A percentile compares a stretch with the other conserved stretches of the same genome.
Conservation (phyloP, 2,113 vertebrate species). For the Chrysemys picta region DNA sequence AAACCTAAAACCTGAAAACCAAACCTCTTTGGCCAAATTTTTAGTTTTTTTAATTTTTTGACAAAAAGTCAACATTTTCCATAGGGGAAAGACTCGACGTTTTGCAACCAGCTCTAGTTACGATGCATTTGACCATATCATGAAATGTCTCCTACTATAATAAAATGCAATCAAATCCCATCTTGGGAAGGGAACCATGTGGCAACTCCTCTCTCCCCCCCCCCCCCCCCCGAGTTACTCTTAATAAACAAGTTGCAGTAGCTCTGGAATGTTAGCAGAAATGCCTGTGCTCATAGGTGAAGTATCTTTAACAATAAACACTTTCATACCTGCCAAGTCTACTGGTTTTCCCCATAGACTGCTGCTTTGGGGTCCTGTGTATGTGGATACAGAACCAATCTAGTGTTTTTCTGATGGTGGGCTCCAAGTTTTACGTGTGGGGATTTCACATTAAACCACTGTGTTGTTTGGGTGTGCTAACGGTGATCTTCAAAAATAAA, state of each 20-base stretch:
- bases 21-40: background rate
- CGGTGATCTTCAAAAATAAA: background rate
- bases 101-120: background rate
- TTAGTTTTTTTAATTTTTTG: background rate
- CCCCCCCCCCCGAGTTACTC: background rate
- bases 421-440: background rate
- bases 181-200: background rate
- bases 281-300: background rate
- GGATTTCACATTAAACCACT: background rate
- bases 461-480: background rate
- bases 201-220: background rate
- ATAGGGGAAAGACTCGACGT: background rate
- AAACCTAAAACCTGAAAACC: background rate
- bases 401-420: background rate
- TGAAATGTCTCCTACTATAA: background rate
- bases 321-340: background rate
- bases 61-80: background rate
- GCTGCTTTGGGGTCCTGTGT: background rate
- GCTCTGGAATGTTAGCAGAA: background rate
- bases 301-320: background rate
- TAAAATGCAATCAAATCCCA: background rate
- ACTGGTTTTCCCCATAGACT: background rate
- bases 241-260: background rate
- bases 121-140: fast-evolving
- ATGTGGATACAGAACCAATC: background rate